These are phyloP conservation scores for Drosophila quinaria DNA, from an alignment of 2,888 invertebrate species.

Conservation along the genomic window DNA sequence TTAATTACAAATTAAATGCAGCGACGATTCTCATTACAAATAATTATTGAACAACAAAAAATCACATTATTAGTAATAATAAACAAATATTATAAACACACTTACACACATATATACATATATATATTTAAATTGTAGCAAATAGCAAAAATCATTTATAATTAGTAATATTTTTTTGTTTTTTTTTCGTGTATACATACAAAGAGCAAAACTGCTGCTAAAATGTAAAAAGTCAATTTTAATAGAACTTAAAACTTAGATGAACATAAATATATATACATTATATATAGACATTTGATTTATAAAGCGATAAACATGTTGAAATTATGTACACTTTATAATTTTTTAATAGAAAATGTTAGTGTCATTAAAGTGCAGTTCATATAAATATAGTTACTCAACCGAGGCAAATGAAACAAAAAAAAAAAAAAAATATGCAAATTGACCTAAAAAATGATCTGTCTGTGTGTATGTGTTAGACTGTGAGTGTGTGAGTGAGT, in stretches of 20 bases:
- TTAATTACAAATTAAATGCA: conserved; percentile 28
- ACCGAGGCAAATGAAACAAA: conserved; percentile 1
- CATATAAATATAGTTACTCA: conserved; percentile 17
- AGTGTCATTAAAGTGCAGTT: conserved; percentile 55
- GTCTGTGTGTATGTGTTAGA: neutral
- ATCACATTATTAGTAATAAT: conserved; percentile 27
- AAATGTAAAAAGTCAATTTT: conserved; percentile 77
- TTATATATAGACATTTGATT: conserved; percentile 30
- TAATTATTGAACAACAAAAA: conserved; percentile 25
- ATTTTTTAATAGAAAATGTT: conserved; percentile 62
- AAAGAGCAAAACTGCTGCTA: conserved; percentile 38
- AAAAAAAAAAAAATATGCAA: neutral
- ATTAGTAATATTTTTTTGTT: conserved; percentile 15
- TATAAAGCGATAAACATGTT: conserved; percentile 44
- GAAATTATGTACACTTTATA: conserved; percentile 61
- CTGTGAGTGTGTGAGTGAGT: neutral
- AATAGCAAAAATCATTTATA: conserved; percentile 15
- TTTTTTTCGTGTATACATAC: conserved; percentile 11
- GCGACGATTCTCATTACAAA: conserved; percentile 65
- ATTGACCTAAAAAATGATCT: neutral
- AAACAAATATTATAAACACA: conserved; percentile 25
- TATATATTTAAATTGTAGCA: conserved; percentile 18
- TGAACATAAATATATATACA: conserved; percentile 20
- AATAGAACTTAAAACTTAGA: conserved; percentile 43
- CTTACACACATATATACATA: conserved; percentile 9